A percentile compares a stretch with the other conserved stretches of the same genome.
These are phyloP conservation scores for Echinops telfairi DNA, from an alignment of 2,113 vertebrate genomes.

Conservation along the genomic window DNA sequence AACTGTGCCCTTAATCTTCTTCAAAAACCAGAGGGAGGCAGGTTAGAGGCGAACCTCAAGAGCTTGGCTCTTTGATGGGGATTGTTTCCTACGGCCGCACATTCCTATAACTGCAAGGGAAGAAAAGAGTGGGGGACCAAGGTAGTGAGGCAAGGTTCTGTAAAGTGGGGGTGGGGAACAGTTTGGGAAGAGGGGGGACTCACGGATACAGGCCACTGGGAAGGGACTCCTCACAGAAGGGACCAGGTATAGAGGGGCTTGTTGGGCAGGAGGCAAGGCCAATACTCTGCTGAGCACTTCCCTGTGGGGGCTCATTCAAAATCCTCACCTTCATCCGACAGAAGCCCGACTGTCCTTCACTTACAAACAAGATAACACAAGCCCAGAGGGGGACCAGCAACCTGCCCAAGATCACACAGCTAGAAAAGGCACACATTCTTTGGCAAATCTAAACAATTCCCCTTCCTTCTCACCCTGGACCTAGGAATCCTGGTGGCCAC, in stretches of 20 bases:
- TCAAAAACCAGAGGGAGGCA: constrained; percentile 41
- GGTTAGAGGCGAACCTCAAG: constrained; percentile 20
- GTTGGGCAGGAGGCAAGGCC: too few species aligned
- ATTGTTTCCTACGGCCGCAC: neutral
- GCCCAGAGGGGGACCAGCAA: constrained; percentile 4
- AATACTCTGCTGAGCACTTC: neutral
- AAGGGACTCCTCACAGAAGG: neutral
- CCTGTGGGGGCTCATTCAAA: neutral
- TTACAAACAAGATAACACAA: constrained; percentile 4
- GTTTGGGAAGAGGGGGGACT: neutral
- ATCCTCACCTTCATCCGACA: neutral
- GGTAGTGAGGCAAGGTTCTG: neutral
- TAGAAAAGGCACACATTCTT: neutral
- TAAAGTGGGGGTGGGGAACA: neutral
- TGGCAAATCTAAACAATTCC: constrained; percentile 1
- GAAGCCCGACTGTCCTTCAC: constrained; percentile 33
- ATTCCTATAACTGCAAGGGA: neutral
- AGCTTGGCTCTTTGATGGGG: neutral
- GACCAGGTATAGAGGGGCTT: neutral
- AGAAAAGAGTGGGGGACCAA: neutral
- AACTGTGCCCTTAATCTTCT: constrained; percentile 47
- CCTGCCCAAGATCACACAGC: neutral
- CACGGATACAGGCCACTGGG: neutral
- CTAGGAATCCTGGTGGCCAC: neutral
- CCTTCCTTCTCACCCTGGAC: neutral